Conservation (phyloP, 2,888 invertebrate genomes). For the Vandiemenella viatica region DNA sequence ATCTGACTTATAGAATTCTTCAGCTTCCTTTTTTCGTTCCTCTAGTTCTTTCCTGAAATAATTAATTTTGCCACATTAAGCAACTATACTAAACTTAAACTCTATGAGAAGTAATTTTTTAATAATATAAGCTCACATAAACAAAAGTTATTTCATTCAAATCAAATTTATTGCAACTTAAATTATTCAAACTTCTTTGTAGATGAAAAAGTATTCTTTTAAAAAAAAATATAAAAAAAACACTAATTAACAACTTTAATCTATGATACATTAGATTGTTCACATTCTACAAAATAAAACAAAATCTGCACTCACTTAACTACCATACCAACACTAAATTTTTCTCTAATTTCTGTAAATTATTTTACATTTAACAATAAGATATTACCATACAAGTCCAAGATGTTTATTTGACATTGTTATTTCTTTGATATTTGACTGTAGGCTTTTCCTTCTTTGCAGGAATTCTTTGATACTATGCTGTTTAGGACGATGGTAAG, state of each 20-base stretch:
- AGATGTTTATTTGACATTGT: neutral
- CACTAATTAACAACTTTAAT: no score
- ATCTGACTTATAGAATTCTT: constrained; percentile 60
- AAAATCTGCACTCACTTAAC: no score
- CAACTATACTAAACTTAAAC: neutral
- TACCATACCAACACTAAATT: no score
- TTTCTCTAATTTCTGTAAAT: neutral
- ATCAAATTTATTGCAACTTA: neutral
- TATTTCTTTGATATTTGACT: neutral
- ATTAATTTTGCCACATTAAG: neutral
- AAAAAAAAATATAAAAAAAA: neutral
- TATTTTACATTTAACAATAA: neutral
- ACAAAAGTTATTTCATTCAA: neutral
- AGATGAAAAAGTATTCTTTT: neutral
- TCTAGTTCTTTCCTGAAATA: constrained; percentile 44
- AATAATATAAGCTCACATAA: neutral
- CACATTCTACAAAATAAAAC: no score
- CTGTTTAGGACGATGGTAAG: constrained; percentile 75
- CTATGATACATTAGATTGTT: no score
- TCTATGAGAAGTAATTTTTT: neutral
- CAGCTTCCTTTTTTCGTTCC: constrained; percentile 57
- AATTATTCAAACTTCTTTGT: neutral
- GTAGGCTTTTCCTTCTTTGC: constrained; percentile 23
- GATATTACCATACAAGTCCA: neutral
- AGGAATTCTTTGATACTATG: constrained; percentile 67